Percentiles rank a stretch among this genome's conserved stretches.
Conservation (phyloP, 2,888 invertebrate genomes). For the Diadegma fenestrale region DNA sequence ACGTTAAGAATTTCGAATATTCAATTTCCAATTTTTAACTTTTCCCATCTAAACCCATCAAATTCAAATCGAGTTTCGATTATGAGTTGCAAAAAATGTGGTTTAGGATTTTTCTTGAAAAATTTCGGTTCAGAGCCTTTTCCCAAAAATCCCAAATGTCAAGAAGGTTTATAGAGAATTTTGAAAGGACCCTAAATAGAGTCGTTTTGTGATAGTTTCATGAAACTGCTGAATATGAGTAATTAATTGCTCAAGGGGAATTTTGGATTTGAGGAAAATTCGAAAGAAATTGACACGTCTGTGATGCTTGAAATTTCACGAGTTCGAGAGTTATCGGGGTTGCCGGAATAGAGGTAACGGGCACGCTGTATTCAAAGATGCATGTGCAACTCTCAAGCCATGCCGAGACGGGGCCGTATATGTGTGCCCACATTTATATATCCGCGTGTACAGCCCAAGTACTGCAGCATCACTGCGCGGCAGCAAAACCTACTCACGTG, state of each 20-base stretch:
- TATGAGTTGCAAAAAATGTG: too few species aligned
- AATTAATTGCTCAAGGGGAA: not conserved
- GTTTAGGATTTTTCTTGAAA: too few species aligned
- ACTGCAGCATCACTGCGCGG: conserved; percentile 62
- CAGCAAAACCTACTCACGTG: conserved; percentile 69
- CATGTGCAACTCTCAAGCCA: conserved; percentile 39
- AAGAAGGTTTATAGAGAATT: too few species aligned
- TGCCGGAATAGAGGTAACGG: conserved; percentile 58
- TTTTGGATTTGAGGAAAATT: not conserved
- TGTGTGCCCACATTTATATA: conserved; percentile 47
- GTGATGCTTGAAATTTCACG: not conserved
- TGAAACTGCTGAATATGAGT: not conserved
- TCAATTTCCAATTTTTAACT: too few species aligned
- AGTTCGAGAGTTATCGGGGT: conserved; percentile 14
- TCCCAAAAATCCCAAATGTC: too few species aligned
- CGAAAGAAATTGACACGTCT: not conserved
- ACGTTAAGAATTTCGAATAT: too few species aligned
- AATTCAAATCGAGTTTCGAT: too few species aligned
- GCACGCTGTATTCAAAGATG: conserved; percentile 51
- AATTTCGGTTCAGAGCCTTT: too few species aligned
- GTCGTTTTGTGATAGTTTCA: too few species aligned
- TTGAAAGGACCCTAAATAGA: too few species aligned
- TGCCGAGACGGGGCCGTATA: conserved; percentile 46
- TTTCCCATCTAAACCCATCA: too few species aligned
- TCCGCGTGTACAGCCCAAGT: conserved; percentile 29